A percentile compares a stretch with the other conserved stretches of the same genome.
Conservation (phyloP, 2,113 vertebrate species). For the Sialia sialis region DNA sequence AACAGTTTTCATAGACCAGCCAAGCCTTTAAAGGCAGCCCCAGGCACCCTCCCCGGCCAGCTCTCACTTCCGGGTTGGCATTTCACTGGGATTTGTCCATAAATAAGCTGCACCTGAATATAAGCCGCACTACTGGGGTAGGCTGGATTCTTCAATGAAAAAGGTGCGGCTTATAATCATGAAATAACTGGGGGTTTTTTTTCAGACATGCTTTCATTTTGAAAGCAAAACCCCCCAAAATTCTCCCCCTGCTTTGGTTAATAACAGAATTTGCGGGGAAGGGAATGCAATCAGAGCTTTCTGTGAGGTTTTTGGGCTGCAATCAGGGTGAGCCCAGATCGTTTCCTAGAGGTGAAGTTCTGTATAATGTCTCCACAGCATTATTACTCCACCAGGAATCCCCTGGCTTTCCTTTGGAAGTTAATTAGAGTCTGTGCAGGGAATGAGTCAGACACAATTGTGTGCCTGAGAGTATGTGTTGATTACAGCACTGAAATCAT, state of each 20-base stretch:
- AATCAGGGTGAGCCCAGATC: background rate
- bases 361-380: background rate
- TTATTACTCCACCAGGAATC: slow-evolving; percentile 2
- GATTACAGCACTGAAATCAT: slow-evolving; percentile 38
- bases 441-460: slow-evolving; percentile 25
- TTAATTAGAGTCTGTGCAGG: slow-evolving; percentile 45
- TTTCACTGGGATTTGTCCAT: too few species aligned
- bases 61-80: too few species aligned
- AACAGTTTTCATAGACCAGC: too few species aligned
- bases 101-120: too few species aligned
- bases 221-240: background rate
- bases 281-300: background rate
- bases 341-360: slow-evolving; percentile 19
- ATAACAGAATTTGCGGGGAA: background rate
- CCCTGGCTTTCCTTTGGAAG: slow-evolving; percentile 16
- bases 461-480: background rate
- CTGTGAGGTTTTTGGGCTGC: background rate
- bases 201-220: background rate
- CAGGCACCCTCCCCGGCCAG: too few species aligned
- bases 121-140: too few species aligned
- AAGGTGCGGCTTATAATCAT: too few species aligned
- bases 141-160: too few species aligned
- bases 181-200: too few species aligned
- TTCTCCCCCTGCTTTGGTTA: background rate
- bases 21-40: too few species aligned